A percentile compares a stretch with the other conserved stretches of the same genome.
These are phyloP conservation scores for Archips crataeganus DNA, from an alignment of 2,888 invertebrate species.

Conservation along the genomic window DNA sequence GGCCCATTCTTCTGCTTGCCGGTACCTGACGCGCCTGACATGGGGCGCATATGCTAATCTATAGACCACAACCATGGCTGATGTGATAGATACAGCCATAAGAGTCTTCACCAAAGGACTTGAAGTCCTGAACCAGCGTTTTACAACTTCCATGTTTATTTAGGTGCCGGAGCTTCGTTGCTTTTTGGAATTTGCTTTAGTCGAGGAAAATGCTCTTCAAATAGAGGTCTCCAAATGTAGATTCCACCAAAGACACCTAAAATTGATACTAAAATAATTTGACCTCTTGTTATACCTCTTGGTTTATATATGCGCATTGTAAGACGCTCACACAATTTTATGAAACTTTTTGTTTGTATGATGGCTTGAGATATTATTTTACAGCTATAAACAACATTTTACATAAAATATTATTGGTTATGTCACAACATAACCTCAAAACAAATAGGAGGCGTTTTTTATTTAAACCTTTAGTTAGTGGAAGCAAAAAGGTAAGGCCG, in stretches of 20 bases:
- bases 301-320: slow-evolving; percentile 79
- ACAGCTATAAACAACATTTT: slow-evolving; percentile 28
- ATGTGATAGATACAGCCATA: slow-evolving; percentile 72
- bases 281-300: slow-evolving; percentile 68
- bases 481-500: too few relatives aligned
- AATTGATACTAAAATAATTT: slow-evolving; percentile 70
- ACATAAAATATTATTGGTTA: slow-evolving; percentile 34
- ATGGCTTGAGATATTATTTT: background rate
- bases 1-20: slow-evolving; percentile 72
- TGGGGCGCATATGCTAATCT: slow-evolving; percentile 65
- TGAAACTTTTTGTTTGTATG: background rate
- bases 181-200: slow-evolving; percentile 47
- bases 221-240: slow-evolving; percentile 83
- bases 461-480: background rate
- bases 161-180: slow-evolving; percentile 42
- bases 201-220: slow-evolving; percentile 63
- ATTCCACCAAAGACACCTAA: slow-evolving; percentile 77
- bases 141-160: slow-evolving; percentile 60
- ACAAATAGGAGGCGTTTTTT: slow-evolving; percentile 7
- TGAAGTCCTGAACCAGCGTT: slow-evolving; percentile 59
- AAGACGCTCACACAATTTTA: slow-evolving; percentile 27
- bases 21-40: slow-evolving; percentile 55
- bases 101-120: slow-evolving; percentile 68
- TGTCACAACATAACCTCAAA: slow-evolving; percentile 41
- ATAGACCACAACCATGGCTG: slow-evolving; percentile 59